Base-by-base conservation (phyloP, 2,113 vertebrate genomes). In the Nerophis ophidion region DNA sequence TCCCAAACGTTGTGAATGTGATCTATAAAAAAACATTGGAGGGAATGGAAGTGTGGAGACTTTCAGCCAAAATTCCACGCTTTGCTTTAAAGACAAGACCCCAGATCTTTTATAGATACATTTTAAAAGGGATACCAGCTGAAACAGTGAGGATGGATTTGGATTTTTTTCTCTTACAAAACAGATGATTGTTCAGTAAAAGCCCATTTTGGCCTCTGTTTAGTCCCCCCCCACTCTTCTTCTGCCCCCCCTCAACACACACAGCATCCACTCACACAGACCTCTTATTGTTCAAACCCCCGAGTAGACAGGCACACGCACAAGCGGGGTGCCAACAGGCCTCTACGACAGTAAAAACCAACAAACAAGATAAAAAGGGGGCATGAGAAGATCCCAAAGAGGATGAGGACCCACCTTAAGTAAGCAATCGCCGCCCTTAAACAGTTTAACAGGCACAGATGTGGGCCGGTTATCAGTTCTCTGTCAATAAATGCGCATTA, bases 251-350 rank as follows among this genome's bases (percentile, higher is more conserved):
- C 19, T 45, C 48, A 58, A 35, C 51, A 59, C 53, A 64, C 71
- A 66, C 57, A 62, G 7, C 48, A 40, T 64, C 50, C 57, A 70
- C 60, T 47, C 68, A 87, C 68, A 88, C 84, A 89, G 73, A 77
- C 83, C 35, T 16, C 53, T 72, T 67, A 81, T 87, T 85, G 85
- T 87, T 57, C 76, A 74, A 74, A 73, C 48, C 70, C 66, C 59
- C 60, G 55, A 70, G 62, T 56, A 42, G 56, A 57, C 64, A 49
- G 57, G 67, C 65, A 75, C 63, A 44, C 48, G 62, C 57, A 75
- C 57, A 61, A 50, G 1, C 48, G 53, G 54, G 42, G 49, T 16
- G 51, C 52, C 65, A 75, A 40, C 46, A 57, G 26, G 34, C 54
- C 10, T 47, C 53, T 17, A 33, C 60, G 33, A 62, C 46, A 58